Conservation (phyloP, 2,888 invertebrate species). For the Sinopyrophorus schimmeli region DNA sequence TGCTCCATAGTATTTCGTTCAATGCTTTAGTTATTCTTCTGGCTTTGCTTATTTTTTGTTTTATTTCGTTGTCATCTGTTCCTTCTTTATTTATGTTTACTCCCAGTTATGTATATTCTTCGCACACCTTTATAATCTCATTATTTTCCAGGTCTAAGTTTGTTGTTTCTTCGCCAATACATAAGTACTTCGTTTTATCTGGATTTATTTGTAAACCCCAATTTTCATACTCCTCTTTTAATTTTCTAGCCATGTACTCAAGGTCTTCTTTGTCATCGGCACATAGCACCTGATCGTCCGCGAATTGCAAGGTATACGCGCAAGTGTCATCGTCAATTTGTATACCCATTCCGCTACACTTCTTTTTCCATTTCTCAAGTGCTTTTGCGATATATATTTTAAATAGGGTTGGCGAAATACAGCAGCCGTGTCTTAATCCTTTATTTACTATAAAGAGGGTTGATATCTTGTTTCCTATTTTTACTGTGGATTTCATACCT, state of each 20-base stretch:
- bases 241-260: not conserved
- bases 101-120: slow-evolving; percentile 2
- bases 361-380: not conserved
- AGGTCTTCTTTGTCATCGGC: slow-evolving; percentile 4
- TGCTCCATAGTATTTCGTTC: slow-evolving; percentile 3
- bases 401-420: not conserved
- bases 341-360: not conserved
- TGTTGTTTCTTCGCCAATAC: not conserved
- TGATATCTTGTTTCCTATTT: too few relatives aligned
- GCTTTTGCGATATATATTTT: slow-evolving; percentile 6
- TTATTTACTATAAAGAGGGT: too few relatives aligned
- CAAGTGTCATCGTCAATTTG: not conserved
- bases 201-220: not conserved
- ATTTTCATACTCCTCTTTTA: slow-evolving; percentile 1
- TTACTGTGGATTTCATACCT: too few relatives aligned
- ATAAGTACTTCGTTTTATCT: not conserved
- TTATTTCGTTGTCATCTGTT: not conserved
- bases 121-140: not conserved
- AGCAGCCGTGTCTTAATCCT: not conserved
- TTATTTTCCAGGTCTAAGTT: too few relatives aligned
- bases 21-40: not conserved
- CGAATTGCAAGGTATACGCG: slow-evolving; percentile 4
- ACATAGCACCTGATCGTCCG: slow-evolving; percentile 3
- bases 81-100: not conserved
- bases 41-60: not conserved